phyloP scores from a whole-genome alignment of 2,113 vertebrate genomes.

The Carlito syrichta region DNA sequence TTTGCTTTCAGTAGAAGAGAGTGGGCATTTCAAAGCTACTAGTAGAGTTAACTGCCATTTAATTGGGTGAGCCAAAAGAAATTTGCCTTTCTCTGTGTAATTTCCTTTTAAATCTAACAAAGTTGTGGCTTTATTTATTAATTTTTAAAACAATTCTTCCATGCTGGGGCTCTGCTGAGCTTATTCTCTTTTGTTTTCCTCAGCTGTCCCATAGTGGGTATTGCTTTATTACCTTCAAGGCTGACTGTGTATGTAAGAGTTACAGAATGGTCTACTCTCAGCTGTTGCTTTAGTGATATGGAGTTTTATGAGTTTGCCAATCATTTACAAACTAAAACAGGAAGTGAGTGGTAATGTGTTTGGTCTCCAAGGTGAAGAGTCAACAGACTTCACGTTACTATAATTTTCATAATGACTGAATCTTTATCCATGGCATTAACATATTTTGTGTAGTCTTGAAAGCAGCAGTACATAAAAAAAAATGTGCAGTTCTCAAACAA shows the following conservation, averaged over 20 bases:
- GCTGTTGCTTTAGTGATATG: background rate
- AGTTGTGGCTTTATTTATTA: background rate
- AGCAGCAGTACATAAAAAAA: background rate
- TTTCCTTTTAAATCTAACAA: background rate
- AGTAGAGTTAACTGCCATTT: background rate
- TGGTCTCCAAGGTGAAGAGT: background rate
- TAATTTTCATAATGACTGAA: slow-evolving; percentile 12
- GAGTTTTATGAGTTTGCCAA: background rate
- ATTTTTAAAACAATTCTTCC: background rate
- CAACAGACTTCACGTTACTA: background rate
- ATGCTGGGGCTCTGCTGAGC: background rate
- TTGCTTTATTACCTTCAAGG: background rate
- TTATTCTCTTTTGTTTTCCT: background rate
- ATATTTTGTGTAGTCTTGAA: background rate
- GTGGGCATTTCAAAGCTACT: background rate
- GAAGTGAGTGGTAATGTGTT: background rate
- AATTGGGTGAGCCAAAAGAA: background rate
- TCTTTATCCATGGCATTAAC: background rate
- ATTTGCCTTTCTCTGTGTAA: background rate
- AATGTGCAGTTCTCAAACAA: background rate
- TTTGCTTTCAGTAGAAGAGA: background rate
- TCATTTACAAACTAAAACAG: background rate
- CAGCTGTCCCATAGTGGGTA: background rate
- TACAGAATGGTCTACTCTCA: background rate
- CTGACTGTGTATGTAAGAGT: background rate